A percentile compares a stretch with the other conserved stretches of the same genome.
Conservation (phyloP, 2,797 vertebrate genomes). For the Ptychadena robeensis region DNA sequence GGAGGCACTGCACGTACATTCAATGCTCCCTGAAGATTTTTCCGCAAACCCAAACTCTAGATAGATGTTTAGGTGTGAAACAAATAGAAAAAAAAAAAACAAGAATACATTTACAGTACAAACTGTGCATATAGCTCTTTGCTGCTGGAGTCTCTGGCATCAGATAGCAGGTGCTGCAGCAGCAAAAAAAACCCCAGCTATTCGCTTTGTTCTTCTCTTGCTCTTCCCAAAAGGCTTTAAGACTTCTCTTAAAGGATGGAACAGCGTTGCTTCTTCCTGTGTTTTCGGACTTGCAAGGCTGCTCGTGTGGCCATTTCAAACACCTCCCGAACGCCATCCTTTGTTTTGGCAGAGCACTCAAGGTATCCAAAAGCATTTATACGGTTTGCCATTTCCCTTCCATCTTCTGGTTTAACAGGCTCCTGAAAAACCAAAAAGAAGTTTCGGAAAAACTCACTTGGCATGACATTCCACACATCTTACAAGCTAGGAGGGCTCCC, state of each 20-base stretch:
- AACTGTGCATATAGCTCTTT: slow-evolving; percentile 56
- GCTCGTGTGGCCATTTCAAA: slow-evolving; percentile 98
- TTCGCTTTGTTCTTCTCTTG: slow-evolving; percentile 55
- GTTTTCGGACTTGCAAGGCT: slow-evolving; percentile 93
- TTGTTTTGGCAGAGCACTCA: slow-evolving; percentile 97
- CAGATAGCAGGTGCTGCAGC: slow-evolving; percentile 35
- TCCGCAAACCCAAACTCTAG: slow-evolving; percentile 27
- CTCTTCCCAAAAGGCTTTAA: slow-evolving; percentile 36
- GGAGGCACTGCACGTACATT: slow-evolving; percentile 39
- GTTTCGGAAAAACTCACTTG: too few relatives aligned
- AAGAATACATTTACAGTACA: slow-evolving; percentile 59
- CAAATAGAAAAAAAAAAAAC: slow-evolving; percentile 37
- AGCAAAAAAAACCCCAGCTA: slow-evolving; percentile 55
- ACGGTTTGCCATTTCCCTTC: slow-evolving; percentile 94
- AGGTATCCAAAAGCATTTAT: slow-evolving; percentile 96
- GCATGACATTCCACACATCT: too few relatives aligned
- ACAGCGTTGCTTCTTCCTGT: slow-evolving; percentile 86
- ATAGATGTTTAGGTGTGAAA: slow-evolving; percentile 43
- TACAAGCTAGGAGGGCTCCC: too few relatives aligned
- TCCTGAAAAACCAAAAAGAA: slow-evolving; percentile 76
- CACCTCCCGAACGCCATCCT: slow-evolving; percentile 94
- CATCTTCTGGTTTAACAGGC: slow-evolving; percentile 92
- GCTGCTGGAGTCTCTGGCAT: slow-evolving; percentile 59
- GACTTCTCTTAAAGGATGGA: slow-evolving; percentile 81
- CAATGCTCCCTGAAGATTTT: slow-evolving; percentile 21